These are phyloP conservation scores for Nilaparvata lugens DNA, from an alignment of 1,140 invertebrate species.

Conservation along the genomic window DNA sequence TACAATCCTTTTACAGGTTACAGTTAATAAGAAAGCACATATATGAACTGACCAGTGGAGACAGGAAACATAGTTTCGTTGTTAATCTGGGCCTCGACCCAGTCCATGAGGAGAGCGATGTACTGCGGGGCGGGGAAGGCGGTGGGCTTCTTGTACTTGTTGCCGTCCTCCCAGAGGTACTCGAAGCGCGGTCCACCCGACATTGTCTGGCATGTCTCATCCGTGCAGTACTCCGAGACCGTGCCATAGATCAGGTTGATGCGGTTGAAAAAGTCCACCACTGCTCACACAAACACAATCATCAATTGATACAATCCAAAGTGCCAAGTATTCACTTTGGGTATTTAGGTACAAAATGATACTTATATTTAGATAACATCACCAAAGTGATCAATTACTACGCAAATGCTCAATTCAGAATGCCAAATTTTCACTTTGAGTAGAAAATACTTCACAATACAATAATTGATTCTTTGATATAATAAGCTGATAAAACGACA, in stretches of 20 bases:
- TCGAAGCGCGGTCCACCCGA: constrained; percentile 81
- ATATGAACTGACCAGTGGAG: constrained; percentile 40
- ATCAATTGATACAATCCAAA: too few species aligned
- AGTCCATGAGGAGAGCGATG: constrained; percentile 84
- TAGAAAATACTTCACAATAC: too few species aligned
- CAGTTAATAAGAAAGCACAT: too few species aligned
- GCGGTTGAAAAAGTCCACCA: constrained; percentile 94
- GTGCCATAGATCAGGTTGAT: constrained; percentile 92
- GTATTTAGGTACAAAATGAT: too few species aligned
- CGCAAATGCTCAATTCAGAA: too few species aligned
- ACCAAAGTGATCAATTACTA: too few species aligned
- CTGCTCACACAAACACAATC: constrained; percentile 38
- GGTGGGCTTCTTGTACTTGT: constrained; percentile 81
- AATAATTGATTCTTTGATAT: too few species aligned
- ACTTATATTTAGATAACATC: too few species aligned
- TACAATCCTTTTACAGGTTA: too few species aligned
- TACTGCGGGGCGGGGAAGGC: constrained; percentile 81
- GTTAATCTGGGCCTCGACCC: constrained; percentile 90
- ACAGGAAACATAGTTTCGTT: constrained; percentile 81
- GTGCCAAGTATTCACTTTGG: too few species aligned
- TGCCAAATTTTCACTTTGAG: too few species aligned
- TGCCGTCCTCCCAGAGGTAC: constrained; percentile 88
- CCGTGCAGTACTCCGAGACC: constrained; percentile 79
- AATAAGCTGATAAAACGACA: too few species aligned
- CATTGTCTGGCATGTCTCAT: constrained; percentile 84